Evolutionary conservation across 1,140 invertebrate species (phyloP).

Genomic region (Sarcophaga peregrina): DNA sequence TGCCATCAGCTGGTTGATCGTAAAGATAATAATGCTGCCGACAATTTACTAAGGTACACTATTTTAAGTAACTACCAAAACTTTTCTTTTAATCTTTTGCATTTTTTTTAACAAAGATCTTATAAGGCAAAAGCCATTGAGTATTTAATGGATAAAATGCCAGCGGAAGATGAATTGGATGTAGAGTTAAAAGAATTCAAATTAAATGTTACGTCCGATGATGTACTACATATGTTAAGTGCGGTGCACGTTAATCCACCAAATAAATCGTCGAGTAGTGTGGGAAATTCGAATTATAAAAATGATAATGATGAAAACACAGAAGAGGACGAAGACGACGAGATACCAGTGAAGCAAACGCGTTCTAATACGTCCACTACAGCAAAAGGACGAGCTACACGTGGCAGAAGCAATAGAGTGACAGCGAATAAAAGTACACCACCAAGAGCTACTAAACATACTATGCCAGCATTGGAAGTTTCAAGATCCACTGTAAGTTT

Average conservation of each 20-base stretch:
- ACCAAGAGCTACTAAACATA: constrained; percentile 33
- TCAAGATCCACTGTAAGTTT: constrained; percentile 43
- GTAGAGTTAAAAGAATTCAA: constrained; percentile 52
- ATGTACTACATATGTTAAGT: constrained; percentile 56
- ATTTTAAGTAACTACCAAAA: neutral
- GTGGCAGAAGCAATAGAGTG: neutral
- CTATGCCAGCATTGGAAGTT: constrained; percentile 49
- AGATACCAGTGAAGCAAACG: constrained; percentile 33
- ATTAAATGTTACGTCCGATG: constrained; percentile 49
- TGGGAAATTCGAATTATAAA: neutral
- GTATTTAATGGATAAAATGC: constrained; percentile 59
- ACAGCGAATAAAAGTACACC: constrained; percentile 14
- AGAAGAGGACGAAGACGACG: neutral
- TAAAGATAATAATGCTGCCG: constrained; percentile 57
- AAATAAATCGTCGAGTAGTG: constrained; percentile 3
- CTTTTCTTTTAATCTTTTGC: neutral
- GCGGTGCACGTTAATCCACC: constrained; percentile 43
- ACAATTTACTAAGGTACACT: constrained; percentile 57
- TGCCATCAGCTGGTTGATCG: constrained; percentile 59
- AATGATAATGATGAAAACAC: constrained; percentile 16
- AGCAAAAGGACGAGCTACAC: constrained; percentile 37
- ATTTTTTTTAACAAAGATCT: constrained; percentile 47
- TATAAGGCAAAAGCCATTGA: constrained; percentile 60
- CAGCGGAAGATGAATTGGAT: constrained; percentile 55
- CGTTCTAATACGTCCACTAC: constrained; percentile 22